A percentile compares a stretch with the other conserved stretches of the same genome.
phyloP scores from a whole-genome alignment of 2,113 vertebrate genomes.

The Coracopsis vasa region DNA sequence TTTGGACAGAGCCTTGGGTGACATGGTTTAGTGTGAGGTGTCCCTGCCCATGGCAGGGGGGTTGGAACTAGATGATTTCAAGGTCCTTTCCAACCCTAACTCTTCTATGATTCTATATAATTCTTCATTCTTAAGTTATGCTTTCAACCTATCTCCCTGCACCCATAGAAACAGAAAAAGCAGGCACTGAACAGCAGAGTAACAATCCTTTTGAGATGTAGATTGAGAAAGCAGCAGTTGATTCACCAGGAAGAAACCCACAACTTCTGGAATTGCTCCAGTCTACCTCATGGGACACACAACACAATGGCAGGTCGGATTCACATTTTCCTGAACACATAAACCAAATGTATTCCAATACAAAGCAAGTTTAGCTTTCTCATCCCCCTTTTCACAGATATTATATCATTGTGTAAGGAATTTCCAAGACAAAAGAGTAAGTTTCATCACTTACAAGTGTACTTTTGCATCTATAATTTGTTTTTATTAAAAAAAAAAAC shows the following conservation, averaged over 20 bases:
- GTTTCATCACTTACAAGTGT: neutral
- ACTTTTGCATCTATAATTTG: neutral
- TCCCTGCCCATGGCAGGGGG: neutral
- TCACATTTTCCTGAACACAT: neutral
- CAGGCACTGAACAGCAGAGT: neutral
- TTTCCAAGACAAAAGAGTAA: neutral
- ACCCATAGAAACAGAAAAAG: neutral
- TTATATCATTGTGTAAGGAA: neutral
- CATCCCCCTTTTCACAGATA: neutral
- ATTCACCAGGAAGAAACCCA: neutral
- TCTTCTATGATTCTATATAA: neutral
- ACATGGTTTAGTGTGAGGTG: too few species aligned
- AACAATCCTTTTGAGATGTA: neutral
- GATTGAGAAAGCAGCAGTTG: neutral
- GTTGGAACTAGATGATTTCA: neutral
- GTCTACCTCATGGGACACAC: rapidly evolving
- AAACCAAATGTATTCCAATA: neutral
- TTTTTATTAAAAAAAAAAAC: neutral
- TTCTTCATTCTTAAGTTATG: neutral
- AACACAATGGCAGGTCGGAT: neutral
- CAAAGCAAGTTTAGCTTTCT: neutral
- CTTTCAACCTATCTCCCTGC: neutral
- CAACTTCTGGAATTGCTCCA: neutral
- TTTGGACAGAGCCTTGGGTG: too few species aligned
- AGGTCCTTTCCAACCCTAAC: neutral